Conservation (phyloP, 2,888 invertebrate species). For the Diplolepis rosae region DNA sequence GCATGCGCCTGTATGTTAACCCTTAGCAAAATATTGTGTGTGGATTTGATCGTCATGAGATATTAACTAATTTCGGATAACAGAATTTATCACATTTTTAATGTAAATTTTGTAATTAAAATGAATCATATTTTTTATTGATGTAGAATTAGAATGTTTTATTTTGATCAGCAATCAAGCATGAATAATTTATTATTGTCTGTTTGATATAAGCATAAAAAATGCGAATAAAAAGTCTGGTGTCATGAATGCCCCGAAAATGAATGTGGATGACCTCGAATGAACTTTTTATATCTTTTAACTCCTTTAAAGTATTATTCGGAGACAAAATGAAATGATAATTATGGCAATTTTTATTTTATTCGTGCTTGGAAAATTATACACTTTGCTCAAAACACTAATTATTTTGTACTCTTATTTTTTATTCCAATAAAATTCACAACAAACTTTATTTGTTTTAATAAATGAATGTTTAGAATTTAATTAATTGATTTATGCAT, state of each 20-base stretch:
- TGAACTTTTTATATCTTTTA: not conserved
- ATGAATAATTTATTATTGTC: no score
- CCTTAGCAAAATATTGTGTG: no score
- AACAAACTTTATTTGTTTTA: no score
- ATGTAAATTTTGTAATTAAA: no score
- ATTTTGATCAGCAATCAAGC: no score
- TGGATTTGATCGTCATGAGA: no score
- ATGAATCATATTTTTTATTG: no score
- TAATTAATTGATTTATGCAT: not conserved
- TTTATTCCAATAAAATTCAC: not conserved
- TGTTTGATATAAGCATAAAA: not conserved
- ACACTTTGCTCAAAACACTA: not conserved
- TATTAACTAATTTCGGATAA: no score
- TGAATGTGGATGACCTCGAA: not conserved
- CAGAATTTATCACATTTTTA: no score
- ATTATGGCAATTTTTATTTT: not conserved
- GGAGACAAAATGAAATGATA: not conserved
- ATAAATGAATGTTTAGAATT: not conserved
- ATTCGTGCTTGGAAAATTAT: not conserved
- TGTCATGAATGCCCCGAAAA: no score
- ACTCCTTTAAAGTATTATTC: not conserved
- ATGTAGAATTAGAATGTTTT: no score
- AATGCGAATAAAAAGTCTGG: not conserved
- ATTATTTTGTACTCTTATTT: not conserved
- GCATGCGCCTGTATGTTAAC: not conserved